Evolutionary conservation across 2,113 vertebrate species (phyloP), one percentile per base, ranked within the genome.

Genomic region (Epinephelus moara): DNA sequence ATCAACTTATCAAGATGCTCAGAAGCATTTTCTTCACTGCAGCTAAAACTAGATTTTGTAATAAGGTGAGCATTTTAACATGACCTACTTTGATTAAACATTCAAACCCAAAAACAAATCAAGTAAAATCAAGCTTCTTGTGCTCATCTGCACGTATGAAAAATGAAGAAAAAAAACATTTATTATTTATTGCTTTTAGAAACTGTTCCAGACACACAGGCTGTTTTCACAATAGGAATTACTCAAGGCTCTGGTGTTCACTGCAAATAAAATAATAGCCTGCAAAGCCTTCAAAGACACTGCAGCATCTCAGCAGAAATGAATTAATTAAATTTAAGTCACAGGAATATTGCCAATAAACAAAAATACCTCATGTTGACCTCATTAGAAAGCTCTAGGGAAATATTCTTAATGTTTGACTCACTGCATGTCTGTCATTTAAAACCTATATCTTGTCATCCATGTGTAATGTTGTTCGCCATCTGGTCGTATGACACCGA

Each of bases 221-320:
- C 25, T 37, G 64, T 59, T n/a, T 68, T 25, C 80, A 80, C 19
- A 69, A 52, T 72, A 78, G 50, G 59, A 78, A 80, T 75, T 75
- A 82, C 50, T 80, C 30, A 10, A 79, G 80, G 49, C 55, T 82
- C 53, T 63, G 62, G 47, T 37, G n/a, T 64, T 67, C 45, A 79
- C 23, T 67, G 8, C 14, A 73, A 78, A 78, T 59, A 60, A 83
- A 83, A 86, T 23, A 78, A 86, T 66, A 78, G 45, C 21, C 60
- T 75, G 72, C 47, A 69, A 70, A 68, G 66, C 61, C 40, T 86
- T 80, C 63, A 85, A 66, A 83, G 56, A 73, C 76, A 55, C 63
- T 12, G 40, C 18, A 13, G 40, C 74, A 78, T 85, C 55, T 55
- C 33, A 74, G 67, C 15, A 42, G 30, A 78, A 66, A 47, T 42